Evolutionary conservation across 1,140 invertebrate genomes (phyloP), one percentile per base, ranked within the genome.

Genomic region (Eupeodes corollae): DNA sequence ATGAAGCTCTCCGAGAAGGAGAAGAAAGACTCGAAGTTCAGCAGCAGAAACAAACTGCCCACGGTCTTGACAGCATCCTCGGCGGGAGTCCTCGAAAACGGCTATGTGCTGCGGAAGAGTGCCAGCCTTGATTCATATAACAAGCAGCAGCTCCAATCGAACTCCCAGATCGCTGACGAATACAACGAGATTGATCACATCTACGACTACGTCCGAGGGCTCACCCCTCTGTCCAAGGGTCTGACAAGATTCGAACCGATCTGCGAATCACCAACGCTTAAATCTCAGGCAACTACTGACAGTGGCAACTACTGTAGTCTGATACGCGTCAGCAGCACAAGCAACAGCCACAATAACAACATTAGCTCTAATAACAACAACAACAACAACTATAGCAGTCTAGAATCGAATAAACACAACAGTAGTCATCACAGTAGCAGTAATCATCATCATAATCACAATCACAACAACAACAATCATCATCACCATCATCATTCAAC

Each of bases 111-210:
- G 26, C 70, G 84, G 47, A 73, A 84, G 56, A 85, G 83, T 51
- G 79, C 79, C 32, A 85, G 82, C 19, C 83, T 82, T 26, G 84
- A 87, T 58, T 58, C 57, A 1, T 60, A 58, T 51, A 64, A 55
- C 14, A 67, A 66, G 52, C 57, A 58, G 45, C 54, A 57, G 34
- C 19, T 31, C 13, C 49, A 69, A 62, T 48, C 44, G 18, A 37
- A 57, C 10, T 63, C 65, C 6, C 71, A 76, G 12, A 78, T 79
- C 46, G 76, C 80, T 10, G 86, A 88, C 59, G 88, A 94, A 54
- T 93, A 94, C 70, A 89, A 94, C 56, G 91, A 97, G 70, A 93
- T 95, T 53, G 91, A 97, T 73, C 89, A 94, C 69, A 91, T 97
- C 49, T 97, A 97, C 67, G 89, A 92, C 62, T 96, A 95, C 64